Percentiles rank a stretch among this genome's conserved stretches.
Conservation (phyloP, 2,113 vertebrate species). For the Corythaixoides concolor region DNA sequence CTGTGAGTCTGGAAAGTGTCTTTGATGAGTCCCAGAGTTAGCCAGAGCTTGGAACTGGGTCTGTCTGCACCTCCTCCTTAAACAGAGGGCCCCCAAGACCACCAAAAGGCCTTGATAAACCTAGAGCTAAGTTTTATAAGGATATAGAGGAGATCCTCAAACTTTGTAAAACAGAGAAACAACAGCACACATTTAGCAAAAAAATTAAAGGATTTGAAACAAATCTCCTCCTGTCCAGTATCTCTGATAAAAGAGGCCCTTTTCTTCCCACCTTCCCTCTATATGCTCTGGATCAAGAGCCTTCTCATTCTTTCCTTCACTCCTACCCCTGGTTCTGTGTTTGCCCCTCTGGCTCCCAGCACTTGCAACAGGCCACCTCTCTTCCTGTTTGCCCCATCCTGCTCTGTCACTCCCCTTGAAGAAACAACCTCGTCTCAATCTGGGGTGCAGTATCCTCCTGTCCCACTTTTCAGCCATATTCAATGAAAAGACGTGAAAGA, state of each 20-base stretch:
- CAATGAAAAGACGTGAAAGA: neutral
- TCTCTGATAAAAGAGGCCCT: neutral
- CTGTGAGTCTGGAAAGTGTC: neutral
- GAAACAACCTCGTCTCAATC: neutral
- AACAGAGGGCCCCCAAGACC: neutral
- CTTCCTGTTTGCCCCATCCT: neutral
- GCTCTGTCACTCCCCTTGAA: neutral
- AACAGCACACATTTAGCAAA: neutral
- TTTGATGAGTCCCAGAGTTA: slow-evolving; percentile 15
- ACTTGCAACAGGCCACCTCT: neutral
- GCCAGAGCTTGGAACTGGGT: neutral
- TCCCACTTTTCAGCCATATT: rapidly evolving
- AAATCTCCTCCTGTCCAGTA: neutral
- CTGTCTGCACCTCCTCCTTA: neutral
- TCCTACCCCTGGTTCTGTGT: rapidly evolving
- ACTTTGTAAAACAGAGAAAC: neutral
- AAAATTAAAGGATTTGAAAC: neutral
- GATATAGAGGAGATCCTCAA: neutral
- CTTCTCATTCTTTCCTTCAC: neutral
- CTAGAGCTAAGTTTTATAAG: neutral
- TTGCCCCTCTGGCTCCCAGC: neutral
- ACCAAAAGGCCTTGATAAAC: neutral
- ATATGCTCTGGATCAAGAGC: neutral
- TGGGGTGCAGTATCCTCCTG: neutral
- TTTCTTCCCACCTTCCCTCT: neutral